phyloP scores from a whole-genome alignment of 2,113 vertebrate species.

The Chloropsis hardwickii region DNA sequence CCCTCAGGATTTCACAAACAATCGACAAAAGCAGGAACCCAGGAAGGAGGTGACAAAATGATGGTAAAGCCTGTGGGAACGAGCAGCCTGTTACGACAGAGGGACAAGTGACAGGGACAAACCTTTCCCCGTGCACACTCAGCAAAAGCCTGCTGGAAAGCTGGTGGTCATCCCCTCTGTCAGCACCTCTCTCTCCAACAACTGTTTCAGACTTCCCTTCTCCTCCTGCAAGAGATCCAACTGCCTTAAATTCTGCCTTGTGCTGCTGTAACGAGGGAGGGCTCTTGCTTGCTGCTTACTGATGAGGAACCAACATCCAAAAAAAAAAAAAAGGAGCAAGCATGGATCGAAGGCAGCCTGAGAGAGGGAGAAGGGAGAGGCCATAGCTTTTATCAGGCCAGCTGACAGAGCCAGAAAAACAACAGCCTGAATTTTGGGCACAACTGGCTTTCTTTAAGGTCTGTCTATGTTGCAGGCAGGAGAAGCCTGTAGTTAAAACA shows the following conservation, averaged over 20 bases:
- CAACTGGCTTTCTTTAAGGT: background rate
- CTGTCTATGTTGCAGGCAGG: background rate
- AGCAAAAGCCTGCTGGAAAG: background rate
- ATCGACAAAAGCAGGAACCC: background rate
- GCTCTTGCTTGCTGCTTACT: slow-evolving; percentile 10
- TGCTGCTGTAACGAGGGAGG: background rate
- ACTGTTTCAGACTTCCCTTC: background rate
- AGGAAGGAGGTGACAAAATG: slow-evolving; percentile 12
- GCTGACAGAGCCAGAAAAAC: background rate
- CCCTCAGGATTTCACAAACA: background rate
- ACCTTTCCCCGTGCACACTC: background rate
- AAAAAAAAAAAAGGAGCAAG: background rate
- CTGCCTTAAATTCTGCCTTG: background rate
- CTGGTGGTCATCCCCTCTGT: background rate
- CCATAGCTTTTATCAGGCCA: slow-evolving; percentile 11
- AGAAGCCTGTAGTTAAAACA: background rate
- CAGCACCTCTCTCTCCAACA: background rate
- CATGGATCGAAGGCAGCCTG: background rate
- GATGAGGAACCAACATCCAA: slow-evolving; percentile 9
- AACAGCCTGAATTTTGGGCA: background rate
- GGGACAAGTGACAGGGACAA: slow-evolving; percentile 23
- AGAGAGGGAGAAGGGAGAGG: background rate
- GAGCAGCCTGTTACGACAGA: background rate
- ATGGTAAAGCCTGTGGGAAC: background rate
- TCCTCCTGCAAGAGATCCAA: background rate